Evolutionary conservation across 2,113 vertebrate species (phyloP).

Genomic region (Porphyrio hochstetteri): DNA sequence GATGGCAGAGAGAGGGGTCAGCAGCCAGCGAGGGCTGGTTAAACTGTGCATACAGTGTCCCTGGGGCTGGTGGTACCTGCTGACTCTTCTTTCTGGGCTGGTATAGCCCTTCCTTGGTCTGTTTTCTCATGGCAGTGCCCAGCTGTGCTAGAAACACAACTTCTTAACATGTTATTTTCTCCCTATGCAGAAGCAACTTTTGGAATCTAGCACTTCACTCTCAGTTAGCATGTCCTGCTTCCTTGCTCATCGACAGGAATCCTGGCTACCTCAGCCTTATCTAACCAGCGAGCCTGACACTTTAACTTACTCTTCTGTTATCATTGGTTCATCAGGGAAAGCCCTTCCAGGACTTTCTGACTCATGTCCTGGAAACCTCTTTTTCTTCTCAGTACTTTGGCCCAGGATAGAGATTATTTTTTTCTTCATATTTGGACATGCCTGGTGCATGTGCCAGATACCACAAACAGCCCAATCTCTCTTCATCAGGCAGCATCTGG

Average conservation of each 20-base stretch:
- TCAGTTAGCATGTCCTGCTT: background rate
- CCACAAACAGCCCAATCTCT: background rate
- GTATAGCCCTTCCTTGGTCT: background rate
- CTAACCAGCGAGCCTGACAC: background rate
- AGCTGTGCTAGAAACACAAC: background rate
- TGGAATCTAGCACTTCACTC: background rate
- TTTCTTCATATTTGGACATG: background rate
- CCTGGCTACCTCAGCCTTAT: background rate
- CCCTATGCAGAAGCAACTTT: background rate
- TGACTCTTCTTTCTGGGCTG: background rate
- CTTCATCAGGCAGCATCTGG: background rate
- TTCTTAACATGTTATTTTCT: background rate
- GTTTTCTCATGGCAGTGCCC: background rate
- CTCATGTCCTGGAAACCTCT: background rate
- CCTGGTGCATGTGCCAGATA: background rate
- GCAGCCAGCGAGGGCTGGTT: background rate
- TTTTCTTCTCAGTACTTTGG: background rate
- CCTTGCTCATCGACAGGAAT: background rate
- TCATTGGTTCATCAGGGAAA: background rate
- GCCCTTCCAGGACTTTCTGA: background rate
- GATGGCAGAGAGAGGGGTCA: background rate
- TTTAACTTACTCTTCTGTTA: background rate
- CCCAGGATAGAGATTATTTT: background rate
- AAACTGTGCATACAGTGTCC: rapidly evolving
- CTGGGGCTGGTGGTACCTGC: background rate